Evolutionary conservation across 2,888 invertebrate species (phyloP), one percentile per base, ranked within the genome.

Genomic region (Lingula anatina): DNA sequence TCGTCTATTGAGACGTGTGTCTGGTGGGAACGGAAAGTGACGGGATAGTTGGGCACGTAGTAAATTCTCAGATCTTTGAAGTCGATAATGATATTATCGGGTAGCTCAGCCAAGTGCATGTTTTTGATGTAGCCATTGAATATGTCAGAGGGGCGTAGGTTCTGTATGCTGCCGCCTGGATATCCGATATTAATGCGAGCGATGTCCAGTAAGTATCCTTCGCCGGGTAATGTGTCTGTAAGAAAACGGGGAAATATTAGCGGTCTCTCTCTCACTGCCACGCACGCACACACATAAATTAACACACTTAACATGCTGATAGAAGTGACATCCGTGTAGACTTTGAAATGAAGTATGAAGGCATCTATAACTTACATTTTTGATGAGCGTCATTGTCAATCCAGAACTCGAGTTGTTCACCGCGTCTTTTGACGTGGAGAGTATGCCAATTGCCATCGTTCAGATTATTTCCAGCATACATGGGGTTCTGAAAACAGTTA

Each of bases 371-470:
- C 46, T 39, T 35, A 55, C 54, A 47, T 28, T 28, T 42, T 4
- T 25, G 41, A 2, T 48, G 50, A 4, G 52, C 44, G 2, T 51
- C 50, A 38, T 67, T 62, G 48, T 75, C 75, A 3, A 76, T 67
- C 65, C 66, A 70, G 4, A 68, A 55, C 38, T 68, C 59, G 23
- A 76, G 37, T 25, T 70, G 51, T 44, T 71, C 64, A 23, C 70
- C 75, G 28, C 73, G 62, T 18, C 76, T 62, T 26, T 61, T 59
- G 12, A 76, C 58, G 54, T 69, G 59, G 36, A 75, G 44, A 0
- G 71, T 73, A 57, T 77, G 77, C 77, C 77, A 77, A 25, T 62
- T 47, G 35, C 68, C 59, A 49, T 76, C 75, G 53, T 69, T 68
- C 48, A 74, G 50, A 27, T 62, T 53, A 1, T 55, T 43, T 3